Evolutionary conservation across 2,797 vertebrate species (phyloP).

Genomic region (Aulostomus chinensis): DNA sequence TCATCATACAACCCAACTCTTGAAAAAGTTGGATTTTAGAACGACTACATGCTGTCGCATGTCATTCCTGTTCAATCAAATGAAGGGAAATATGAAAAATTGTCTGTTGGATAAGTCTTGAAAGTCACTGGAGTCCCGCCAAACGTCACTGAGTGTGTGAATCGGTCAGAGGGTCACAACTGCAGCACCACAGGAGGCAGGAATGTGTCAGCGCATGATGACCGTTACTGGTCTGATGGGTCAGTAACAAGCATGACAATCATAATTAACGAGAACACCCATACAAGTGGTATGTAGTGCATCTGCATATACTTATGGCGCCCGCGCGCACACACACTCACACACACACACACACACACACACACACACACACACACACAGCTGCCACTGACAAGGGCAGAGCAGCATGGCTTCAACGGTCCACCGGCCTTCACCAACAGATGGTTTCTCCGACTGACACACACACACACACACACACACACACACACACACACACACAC

Average conservation of each 20-base stretch:
- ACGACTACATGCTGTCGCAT: too few species aligned
- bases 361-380: conserved; percentile 51
- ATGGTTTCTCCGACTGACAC: conserved; percentile 60
- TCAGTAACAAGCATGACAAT: conserved; percentile 26
- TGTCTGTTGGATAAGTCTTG: too few species aligned
- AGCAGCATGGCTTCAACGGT: conserved; percentile 57
- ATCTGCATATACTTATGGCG: not conserved
- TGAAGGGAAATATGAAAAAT: too few species aligned
- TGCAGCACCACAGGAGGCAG: conserved; percentile 22
- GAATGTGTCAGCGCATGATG: conserved; percentile 54
- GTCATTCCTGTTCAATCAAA: too few species aligned
- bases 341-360: conserved; percentile 20
- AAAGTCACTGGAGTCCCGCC: too few species aligned
- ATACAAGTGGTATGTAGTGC: not conserved
- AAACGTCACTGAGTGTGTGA: not conserved
- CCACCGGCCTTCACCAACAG: conserved; percentile 75
- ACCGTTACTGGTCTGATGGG: conserved; percentile 36
- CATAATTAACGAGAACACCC: conserved; percentile 26
- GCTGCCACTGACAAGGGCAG: conserved; percentile 76
- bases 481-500: conserved; percentile 15
- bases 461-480: conserved; percentile 27
- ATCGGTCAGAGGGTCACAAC: conserved; percentile 11
- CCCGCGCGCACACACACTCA: conserved; percentile 8
- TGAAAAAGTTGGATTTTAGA: too few species aligned
- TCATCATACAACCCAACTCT: too few species aligned